A percentile compares a stretch with the other conserved stretches of the same genome.
phyloP scores from a whole-genome alignment of 2,113 vertebrate species.

The Elephantulus edwardii region DNA sequence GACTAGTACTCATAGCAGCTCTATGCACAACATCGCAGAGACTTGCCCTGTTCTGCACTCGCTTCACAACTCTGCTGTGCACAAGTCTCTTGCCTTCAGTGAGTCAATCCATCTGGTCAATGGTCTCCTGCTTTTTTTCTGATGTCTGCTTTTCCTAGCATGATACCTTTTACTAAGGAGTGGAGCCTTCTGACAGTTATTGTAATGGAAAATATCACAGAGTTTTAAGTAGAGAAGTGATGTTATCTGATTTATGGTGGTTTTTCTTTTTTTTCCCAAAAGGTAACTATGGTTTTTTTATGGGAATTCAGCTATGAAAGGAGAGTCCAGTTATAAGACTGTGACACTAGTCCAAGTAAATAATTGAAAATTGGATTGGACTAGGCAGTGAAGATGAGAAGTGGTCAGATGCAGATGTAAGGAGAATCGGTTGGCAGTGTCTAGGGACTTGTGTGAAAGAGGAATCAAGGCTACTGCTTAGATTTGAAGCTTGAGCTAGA shows the following conservation, averaged over 20 bases:
- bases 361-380: background rate
- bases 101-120: too few relatives aligned
- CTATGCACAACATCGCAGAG: too few relatives aligned
- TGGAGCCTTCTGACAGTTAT: too few relatives aligned
- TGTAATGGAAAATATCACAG: background rate
- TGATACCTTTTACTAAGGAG: too few relatives aligned
- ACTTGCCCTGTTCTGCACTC: too few relatives aligned
- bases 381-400: background rate
- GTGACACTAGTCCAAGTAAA: background rate
- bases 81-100: too few relatives aligned
- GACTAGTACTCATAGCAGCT: too few relatives aligned
- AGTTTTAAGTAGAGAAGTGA: conserved; percentile 33
- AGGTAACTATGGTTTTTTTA: background rate
- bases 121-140: too few relatives aligned
- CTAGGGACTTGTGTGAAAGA: background rate
- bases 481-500: background rate
- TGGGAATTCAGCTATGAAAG: background rate
- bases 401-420: background rate
- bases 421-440: conserved; percentile 33
- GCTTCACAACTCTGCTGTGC: too few relatives aligned
- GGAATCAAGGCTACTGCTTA: background rate
- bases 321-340: background rate
- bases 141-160: too few relatives aligned
- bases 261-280: too few relatives aligned
- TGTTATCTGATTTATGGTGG: background rate